Percentiles rank a stretch among this genome's conserved stretches.
Evolutionary conservation across 2,888 invertebrate genomes (phyloP).

Genomic region (Lepidocyrtinus sp.): DNA sequence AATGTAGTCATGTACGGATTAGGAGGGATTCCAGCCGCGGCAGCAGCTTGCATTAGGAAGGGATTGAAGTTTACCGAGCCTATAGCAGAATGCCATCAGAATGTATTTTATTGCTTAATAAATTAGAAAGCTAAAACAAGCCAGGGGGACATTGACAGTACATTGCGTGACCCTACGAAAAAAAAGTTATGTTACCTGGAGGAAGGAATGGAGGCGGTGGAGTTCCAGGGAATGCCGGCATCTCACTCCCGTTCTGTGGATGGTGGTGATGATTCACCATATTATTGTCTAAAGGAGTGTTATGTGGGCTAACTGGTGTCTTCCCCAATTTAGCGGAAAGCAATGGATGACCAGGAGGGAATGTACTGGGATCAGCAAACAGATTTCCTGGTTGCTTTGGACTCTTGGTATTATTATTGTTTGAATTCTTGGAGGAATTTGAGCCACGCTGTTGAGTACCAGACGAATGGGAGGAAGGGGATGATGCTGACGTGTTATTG

Average conservation of each 20-base stretch:
- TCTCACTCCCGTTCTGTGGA: slow-evolving; percentile 64
- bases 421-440: slow-evolving; percentile 52
- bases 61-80: slow-evolving; percentile 74
- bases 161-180: no score
- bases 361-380: slow-evolving; percentile 62
- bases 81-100: slow-evolving; percentile 30
- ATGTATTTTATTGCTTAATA: slow-evolving; percentile 36
- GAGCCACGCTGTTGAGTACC: slow-evolving; percentile 53
- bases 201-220: slow-evolving; percentile 69
- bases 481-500: slow-evolving; percentile 41
- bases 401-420: slow-evolving; percentile 29
- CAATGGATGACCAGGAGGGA: slow-evolving; percentile 68
- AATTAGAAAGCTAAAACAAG: slow-evolving; percentile 24
- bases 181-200: slow-evolving; percentile 64
- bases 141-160: background rate
- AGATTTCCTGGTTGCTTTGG: slow-evolving; percentile 54
- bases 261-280: slow-evolving; percentile 59
- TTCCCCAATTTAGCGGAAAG: slow-evolving; percentile 69
- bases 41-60: slow-evolving; percentile 75
- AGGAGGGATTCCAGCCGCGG: slow-evolving; percentile 70
- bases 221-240: slow-evolving; percentile 67
- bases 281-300: slow-evolving; percentile 68
- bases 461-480: slow-evolving; percentile 43
- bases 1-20: slow-evolving; percentile 69
- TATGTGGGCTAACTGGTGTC: slow-evolving; percentile 58